phyloP scores from a whole-genome alignment of 2,113 vertebrate genomes.

The Dryoscopus gambensis region DNA sequence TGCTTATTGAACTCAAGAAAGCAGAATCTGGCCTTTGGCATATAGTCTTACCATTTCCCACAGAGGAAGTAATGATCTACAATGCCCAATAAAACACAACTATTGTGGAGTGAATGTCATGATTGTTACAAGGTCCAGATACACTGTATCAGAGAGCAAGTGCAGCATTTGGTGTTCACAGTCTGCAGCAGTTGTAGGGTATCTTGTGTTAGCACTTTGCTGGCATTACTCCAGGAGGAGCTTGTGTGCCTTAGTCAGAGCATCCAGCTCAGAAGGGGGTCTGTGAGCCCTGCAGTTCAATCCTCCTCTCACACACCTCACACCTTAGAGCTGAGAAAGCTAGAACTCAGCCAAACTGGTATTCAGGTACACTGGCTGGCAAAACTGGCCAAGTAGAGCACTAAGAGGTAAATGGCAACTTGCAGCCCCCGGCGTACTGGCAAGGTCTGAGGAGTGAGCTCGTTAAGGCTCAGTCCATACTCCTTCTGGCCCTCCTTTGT shows the following conservation, averaged over 20 bases:
- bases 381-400: background rate
- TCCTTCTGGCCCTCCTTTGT: background rate
- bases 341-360: background rate
- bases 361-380: background rate
- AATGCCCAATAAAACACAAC: background rate
- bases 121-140: background rate
- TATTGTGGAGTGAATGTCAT: background rate
- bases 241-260: background rate
- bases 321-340: background rate
- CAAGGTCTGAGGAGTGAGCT: background rate
- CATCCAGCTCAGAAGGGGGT: background rate
- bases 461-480: background rate
- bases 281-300: background rate
- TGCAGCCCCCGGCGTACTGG: background rate
- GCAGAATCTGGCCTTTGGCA: background rate
- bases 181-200: accelerated
- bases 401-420: background rate
- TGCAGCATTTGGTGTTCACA: accelerated
- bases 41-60: background rate
- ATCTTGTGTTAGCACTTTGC: background rate
- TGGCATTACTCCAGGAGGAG: background rate
- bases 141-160: accelerated
- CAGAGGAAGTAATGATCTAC: background rate
- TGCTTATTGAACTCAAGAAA: background rate
- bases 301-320: background rate